These are phyloP conservation scores for Oplegnathus fasciatus DNA, from an alignment of 2,113 vertebrate genomes.

Conservation along the genomic window DNA sequence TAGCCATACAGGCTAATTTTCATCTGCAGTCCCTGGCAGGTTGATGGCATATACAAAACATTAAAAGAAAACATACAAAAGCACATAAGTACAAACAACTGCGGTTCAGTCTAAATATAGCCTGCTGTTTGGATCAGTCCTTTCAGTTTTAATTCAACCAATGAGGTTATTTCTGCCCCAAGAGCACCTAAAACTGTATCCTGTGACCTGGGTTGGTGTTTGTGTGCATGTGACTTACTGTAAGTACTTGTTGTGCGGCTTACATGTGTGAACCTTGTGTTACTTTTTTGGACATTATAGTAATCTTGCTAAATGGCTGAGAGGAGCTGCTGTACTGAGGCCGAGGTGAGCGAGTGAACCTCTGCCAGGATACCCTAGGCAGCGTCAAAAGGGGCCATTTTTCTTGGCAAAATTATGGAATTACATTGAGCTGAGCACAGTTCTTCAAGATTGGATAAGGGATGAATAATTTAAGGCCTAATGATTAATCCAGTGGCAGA, in stretches of 20 bases:
- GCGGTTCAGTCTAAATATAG: background rate
- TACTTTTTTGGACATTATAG: constrained; percentile 28
- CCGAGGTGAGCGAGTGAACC: constrained; percentile 3
- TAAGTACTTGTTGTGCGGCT: background rate
- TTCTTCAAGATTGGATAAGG: constrained; percentile 68
- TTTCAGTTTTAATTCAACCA: background rate
- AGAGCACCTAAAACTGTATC: background rate
- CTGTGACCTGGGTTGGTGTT: background rate
- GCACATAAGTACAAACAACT: too few species aligned
- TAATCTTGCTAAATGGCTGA: constrained; percentile 18
- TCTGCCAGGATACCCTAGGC: constrained; percentile 29
- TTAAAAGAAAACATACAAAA: too few species aligned
- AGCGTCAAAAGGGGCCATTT: constrained; percentile 35
- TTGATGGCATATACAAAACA: too few species aligned
- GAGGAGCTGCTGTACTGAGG: background rate
- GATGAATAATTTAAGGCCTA: constrained; percentile 75
- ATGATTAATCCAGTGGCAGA: constrained; percentile 77
- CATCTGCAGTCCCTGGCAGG: too few species aligned
- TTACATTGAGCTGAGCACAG: constrained; percentile 64
- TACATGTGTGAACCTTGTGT: constrained; percentile 23
- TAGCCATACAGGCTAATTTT: too few species aligned
- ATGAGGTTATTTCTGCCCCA: constrained; percentile 7
- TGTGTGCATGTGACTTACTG: background rate
- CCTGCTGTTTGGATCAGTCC: background rate
- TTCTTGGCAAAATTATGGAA: constrained; percentile 66